phyloP scores from a whole-genome alignment of 2,113 vertebrate species.

The Carassius auratus region DNA sequence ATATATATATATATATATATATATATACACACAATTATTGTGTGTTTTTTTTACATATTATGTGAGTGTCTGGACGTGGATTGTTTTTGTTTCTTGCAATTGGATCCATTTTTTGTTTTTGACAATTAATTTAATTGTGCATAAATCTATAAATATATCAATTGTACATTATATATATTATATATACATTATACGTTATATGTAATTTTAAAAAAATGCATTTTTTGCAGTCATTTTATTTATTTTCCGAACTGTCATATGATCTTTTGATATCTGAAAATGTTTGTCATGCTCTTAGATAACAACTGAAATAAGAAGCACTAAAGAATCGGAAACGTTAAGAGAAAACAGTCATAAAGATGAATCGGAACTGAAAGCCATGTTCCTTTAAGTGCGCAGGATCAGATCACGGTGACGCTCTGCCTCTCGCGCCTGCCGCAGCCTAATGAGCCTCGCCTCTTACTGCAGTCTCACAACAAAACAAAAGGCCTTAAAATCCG shows the following conservation, averaged over 20 bases:
- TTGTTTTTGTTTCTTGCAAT: too few relatives aligned
- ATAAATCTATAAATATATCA: too few relatives aligned
- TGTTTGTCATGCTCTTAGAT: background rate
- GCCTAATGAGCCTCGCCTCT: slow-evolving; percentile 75
- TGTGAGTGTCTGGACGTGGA: too few relatives aligned
- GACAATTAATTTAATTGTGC: too few relatives aligned
- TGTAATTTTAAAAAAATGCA: background rate
- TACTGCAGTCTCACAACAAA: slow-evolving; percentile 70
- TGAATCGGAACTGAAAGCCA: background rate
- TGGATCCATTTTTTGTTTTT: too few relatives aligned
- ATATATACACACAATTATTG: too few relatives aligned
- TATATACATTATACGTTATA: too few relatives aligned
- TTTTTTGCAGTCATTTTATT: background rate
- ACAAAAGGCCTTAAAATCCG: slow-evolving; percentile 47
- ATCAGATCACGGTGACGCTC: slow-evolving; percentile 59
- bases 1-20: too few relatives aligned
- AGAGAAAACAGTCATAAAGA: background rate
- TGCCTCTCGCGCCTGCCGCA: slow-evolving; percentile 70
- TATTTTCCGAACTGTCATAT: background rate
- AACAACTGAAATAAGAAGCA: background rate
- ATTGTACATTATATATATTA: too few relatives aligned
- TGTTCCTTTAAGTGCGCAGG: slow-evolving; percentile 59
- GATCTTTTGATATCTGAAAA: background rate
- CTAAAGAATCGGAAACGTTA: background rate
- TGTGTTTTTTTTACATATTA: too few relatives aligned